phyloP scores from a whole-genome alignment of 2,888 invertebrate genomes.

The Tachina grossa region DNA sequence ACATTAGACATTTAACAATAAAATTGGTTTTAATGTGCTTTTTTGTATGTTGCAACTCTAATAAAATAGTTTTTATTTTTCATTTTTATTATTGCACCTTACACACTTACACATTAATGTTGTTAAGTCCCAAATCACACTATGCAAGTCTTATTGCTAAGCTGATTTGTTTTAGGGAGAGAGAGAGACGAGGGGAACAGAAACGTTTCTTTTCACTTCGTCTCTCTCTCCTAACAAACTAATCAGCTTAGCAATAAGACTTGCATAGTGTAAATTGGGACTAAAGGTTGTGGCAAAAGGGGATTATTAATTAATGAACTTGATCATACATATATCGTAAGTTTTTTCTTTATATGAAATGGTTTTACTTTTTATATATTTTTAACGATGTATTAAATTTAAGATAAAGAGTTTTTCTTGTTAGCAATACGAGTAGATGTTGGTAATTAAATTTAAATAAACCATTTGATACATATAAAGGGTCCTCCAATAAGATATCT shows the following conservation, averaged over 20 bases:
- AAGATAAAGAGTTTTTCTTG: neutral
- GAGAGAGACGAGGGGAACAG: too few species aligned
- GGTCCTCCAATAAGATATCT: too few species aligned
- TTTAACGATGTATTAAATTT: neutral
- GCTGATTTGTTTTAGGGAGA: too few species aligned
- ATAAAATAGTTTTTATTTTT: conserved; percentile 34
- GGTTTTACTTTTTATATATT: neutral
- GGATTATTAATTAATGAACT: conserved; percentile 23
- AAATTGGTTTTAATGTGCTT: conserved; percentile 40
- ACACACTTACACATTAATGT: neutral
- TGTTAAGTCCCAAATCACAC: too few species aligned
- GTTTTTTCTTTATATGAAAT: neutral
- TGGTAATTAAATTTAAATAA: neutral
- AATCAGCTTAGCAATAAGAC: too few species aligned
- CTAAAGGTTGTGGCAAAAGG: neutral
- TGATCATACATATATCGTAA: neutral
- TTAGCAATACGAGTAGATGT: neutral
- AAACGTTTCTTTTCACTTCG: too few species aligned
- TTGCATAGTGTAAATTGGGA: too few species aligned
- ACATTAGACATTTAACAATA: conserved; percentile 2
- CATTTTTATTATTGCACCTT: conserved; percentile 5
- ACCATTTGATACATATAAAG: too few species aligned
- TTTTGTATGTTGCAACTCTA: conserved; percentile 4
- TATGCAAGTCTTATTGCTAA: too few species aligned
- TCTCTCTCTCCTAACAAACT: too few species aligned